A percentile compares a stretch with the other conserved stretches of the same genome.
Evolutionary conservation across 2,797 vertebrate species (phyloP).

Genomic region (Sebastes steindachneri): DNA sequence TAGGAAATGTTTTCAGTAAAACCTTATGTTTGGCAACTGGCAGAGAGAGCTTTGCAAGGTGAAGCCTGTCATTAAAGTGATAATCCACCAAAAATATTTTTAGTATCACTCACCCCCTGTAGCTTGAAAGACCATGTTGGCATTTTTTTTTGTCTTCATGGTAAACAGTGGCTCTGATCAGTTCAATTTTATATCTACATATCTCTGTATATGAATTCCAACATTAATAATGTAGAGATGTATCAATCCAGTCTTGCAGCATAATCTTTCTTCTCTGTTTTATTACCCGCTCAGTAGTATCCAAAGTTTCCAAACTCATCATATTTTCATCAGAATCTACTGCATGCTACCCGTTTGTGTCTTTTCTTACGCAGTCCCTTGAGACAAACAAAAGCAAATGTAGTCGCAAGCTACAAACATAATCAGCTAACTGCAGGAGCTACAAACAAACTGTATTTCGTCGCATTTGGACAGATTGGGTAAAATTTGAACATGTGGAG

Average conservation of each 20-base stretch:
- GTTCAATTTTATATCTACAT: not conserved
- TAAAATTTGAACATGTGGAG: not conserved
- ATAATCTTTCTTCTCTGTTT: not conserved
- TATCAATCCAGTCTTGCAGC: not conserved
- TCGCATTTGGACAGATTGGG: not conserved
- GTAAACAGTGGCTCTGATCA: not conserved
- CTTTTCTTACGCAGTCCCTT: not conserved
- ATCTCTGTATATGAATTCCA: not conserved
- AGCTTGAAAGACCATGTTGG: not conserved
- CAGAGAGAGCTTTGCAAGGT: not conserved
- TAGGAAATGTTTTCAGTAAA: not conserved
- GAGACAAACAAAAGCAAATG: not conserved
- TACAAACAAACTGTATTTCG: not conserved
- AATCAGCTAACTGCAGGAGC: not conserved
- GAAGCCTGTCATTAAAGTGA: conserved; percentile 15
- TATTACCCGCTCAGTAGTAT: not conserved
- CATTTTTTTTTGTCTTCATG: not conserved
- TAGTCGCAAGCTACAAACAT: not conserved
- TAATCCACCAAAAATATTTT: conserved; percentile 10
- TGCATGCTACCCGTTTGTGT: not conserved
- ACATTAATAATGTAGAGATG: not conserved
- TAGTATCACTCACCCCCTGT: not conserved
- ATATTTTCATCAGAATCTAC: not conserved
- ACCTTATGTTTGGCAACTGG: not conserved
- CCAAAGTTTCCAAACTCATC: not conserved